Evolutionary conservation across 2,797 vertebrate genomes (phyloP).

Genomic region (Trematomus bernacchii): DNA sequence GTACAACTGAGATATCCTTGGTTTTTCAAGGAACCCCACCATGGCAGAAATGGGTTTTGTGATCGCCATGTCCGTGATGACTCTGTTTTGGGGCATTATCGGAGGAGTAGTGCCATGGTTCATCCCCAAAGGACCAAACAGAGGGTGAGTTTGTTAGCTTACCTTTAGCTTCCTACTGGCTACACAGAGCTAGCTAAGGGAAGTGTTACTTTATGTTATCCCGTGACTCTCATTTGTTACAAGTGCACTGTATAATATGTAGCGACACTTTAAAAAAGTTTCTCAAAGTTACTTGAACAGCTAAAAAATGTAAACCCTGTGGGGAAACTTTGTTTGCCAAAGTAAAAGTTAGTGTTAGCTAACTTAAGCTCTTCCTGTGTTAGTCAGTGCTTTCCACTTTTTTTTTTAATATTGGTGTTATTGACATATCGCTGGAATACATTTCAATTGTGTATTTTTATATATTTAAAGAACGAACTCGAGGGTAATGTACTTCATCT

Average conservation of each 20-base stretch:
- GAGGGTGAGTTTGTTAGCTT: conserved; percentile 90
- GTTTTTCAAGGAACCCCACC: not conserved
- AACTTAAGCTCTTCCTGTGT: not conserved
- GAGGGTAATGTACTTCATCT: not conserved
- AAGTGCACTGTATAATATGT: no score
- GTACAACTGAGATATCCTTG: not conserved
- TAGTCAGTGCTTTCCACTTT: not conserved
- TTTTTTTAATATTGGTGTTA: not conserved
- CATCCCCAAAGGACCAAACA: conserved; percentile 95
- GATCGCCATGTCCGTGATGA: conserved; percentile 92
- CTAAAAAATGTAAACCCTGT: not conserved
- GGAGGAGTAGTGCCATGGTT: conserved; percentile 93
- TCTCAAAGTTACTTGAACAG: accelerated
- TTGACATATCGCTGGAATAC: not conserved
- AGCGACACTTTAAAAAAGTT: not conserved
- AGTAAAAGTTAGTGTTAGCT: conserved; percentile 44
- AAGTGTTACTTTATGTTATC: not conserved
- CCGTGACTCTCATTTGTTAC: not conserved
- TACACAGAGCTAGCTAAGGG: conserved; percentile 19
- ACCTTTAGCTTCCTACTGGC: conserved; percentile 34
- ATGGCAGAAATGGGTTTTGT: conserved; percentile 89
- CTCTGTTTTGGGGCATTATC: conserved; percentile 92
- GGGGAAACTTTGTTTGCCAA: accelerated
- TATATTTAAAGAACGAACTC: not conserved
- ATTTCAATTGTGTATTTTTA: not conserved